Conservation (phyloP, 2,797 vertebrate species). For the Poeciliopsis presidionis region DNA sequence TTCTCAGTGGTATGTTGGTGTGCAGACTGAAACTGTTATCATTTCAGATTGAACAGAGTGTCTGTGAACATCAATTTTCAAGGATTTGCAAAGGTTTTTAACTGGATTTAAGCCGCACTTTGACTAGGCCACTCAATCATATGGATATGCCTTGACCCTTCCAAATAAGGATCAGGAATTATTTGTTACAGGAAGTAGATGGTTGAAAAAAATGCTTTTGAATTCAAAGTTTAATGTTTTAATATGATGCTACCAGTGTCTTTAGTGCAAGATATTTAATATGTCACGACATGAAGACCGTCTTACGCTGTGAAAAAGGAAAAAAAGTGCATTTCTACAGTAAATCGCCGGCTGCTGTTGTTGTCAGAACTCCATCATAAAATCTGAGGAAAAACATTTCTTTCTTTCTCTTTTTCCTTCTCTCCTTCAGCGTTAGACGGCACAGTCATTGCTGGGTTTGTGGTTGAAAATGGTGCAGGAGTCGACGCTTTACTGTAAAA, state of each 20-base stretch:
- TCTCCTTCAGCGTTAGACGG: too few relatives aligned
- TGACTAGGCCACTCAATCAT: background rate
- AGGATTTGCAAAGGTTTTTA: background rate
- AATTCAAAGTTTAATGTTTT: background rate
- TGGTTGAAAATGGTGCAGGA: too few relatives aligned
- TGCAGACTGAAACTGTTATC: background rate
- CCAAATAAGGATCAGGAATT: background rate
- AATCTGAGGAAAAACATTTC: too few relatives aligned
- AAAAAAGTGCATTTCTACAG: too few relatives aligned
- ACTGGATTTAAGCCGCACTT: background rate
- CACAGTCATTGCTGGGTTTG: too few relatives aligned
- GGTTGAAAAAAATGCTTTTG: background rate
- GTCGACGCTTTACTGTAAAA: too few relatives aligned
- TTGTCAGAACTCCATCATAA: too few relatives aligned
- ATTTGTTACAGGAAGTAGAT: background rate
- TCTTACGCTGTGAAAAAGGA: background rate
- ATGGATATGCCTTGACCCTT: background rate
- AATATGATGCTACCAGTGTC: background rate
- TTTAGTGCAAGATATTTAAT: background rate
- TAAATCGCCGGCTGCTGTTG: too few relatives aligned
- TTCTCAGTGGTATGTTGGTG: background rate
- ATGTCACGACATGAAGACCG: background rate
- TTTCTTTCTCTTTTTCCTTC: too few relatives aligned
- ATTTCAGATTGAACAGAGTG: background rate
- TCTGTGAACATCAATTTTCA: background rate